Conservation (phyloP, 2,113 vertebrate species). For the Aspiorhynchus laticeps region DNA sequence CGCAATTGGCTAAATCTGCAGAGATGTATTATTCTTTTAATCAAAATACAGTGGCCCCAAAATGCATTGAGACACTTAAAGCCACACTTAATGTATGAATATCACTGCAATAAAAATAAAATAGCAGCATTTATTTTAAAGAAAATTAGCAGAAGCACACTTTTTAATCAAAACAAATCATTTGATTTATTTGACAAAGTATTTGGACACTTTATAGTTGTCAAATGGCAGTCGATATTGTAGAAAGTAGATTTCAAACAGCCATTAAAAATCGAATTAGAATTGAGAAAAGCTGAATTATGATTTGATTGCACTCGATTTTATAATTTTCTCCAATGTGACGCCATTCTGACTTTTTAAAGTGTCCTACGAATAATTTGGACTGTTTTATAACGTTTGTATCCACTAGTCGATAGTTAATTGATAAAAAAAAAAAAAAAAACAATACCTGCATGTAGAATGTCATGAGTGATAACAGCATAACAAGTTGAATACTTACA, state of each 20-base stretch:
- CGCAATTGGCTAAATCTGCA: no score
- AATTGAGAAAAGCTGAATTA: not conserved
- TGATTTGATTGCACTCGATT: not conserved
- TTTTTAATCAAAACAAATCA: not conserved
- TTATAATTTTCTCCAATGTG: not conserved
- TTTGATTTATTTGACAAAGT: not conserved
- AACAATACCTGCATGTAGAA: no score
- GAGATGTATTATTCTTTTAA: not conserved
- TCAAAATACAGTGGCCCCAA: constrained; percentile 5
- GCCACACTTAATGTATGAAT: not conserved
- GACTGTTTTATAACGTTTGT: no score
- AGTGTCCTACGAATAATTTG: no score
- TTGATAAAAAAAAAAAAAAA: no score
- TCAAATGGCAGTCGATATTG: not conserved
- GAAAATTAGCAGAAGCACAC: not conserved
- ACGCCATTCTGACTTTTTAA: not conserved
- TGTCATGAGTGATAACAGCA: no score
- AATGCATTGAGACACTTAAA: not conserved
- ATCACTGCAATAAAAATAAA: not conserved
- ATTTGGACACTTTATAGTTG: not conserved
- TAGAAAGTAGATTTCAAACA: not conserved
- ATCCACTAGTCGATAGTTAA: no score
- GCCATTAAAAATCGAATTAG: not conserved
- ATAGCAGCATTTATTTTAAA: not conserved
- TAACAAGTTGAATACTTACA: no score